Evolutionary conservation across 2,888 invertebrate species (phyloP).

Genomic region (Sphaeridia pumilis): DNA sequence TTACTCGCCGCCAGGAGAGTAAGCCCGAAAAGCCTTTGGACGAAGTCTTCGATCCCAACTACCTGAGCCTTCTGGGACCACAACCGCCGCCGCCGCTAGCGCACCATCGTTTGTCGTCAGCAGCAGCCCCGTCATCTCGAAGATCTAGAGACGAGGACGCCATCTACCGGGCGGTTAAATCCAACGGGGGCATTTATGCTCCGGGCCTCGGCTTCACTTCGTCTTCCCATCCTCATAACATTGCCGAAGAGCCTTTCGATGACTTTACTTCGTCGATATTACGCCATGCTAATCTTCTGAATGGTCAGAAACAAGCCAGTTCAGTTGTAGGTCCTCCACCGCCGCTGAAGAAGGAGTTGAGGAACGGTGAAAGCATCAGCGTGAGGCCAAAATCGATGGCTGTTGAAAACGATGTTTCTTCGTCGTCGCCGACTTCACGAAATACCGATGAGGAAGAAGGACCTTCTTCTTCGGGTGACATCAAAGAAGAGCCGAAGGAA

Average conservation of each 20-base stretch:
- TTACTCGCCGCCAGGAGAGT: conserved; percentile 41
- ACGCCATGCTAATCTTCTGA: conserved; percentile 3
- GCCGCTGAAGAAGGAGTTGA: no score
- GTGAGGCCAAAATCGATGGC: conserved; percentile 1
- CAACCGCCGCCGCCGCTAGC: conserved; percentile 18
- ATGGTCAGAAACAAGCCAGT: not conserved
- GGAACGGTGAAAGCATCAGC: no score
- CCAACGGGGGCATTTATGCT: conserved; percentile 3
- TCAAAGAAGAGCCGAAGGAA: conserved; percentile 3
- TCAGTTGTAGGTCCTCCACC: not conserved
- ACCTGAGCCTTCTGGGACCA: conserved; percentile 5
- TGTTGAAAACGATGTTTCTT: no score
- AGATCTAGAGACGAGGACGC: no score
- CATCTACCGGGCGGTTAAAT: no score
- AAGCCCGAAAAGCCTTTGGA: conserved; percentile 27
- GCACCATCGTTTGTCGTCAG: conserved; percentile 6
- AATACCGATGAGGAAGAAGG: not conserved
- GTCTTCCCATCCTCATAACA: conserved; percentile 1
- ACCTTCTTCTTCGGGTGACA: not conserved
- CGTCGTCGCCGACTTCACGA: not conserved
- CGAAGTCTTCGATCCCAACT: conserved; percentile 9
- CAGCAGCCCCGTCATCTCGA: not conserved
- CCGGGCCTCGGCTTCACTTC: no score
- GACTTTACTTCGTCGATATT: conserved; percentile 15
- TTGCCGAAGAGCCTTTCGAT: conserved; percentile 10